Conservation (phyloP, 37 sponge, comb jelly and placozoan species). For the Halisarca cf. caerulea region DNA sequence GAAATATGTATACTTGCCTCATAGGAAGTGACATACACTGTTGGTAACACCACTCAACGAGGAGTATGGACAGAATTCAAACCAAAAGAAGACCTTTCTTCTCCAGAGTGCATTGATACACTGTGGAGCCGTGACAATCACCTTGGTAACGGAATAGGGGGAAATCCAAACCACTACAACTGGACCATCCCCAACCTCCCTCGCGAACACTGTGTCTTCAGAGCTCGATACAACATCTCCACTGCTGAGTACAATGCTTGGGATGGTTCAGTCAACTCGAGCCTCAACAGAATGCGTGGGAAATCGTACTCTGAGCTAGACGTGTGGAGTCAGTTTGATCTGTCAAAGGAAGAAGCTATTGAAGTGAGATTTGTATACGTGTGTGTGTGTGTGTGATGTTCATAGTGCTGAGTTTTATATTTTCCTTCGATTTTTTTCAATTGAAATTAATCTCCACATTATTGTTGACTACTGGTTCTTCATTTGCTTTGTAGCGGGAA, state of each 20-base stretch:
- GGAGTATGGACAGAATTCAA: conserved; percentile 68
- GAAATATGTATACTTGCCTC: too few relatives aligned
- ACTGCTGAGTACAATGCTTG: conserved; percentile 91
- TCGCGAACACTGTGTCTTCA: conserved; percentile 86
- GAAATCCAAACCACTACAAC: conserved; percentile 89
- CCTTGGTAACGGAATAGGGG: conserved; percentile 91
- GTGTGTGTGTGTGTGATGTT: too few relatives aligned
- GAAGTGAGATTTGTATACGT: conserved; percentile 41
- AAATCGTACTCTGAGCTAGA: conserved; percentile 26
- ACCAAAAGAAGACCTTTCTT: conserved; percentile 47
- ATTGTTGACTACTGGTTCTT: background rate
- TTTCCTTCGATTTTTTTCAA: background rate
- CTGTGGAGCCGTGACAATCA: conserved; percentile 96
- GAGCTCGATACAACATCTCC: conserved; percentile 96
- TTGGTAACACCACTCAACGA: background rate
- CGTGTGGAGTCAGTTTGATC: conserved; percentile 37
- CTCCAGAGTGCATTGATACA: conserved; percentile 84
- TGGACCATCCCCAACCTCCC: conserved; percentile 95
- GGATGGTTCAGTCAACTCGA: conserved; percentile 36
- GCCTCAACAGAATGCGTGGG: conserved; percentile 27
- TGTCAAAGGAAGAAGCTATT: conserved; percentile 30
- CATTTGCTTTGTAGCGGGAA: conserved; percentile 71
- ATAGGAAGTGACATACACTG: background rate
- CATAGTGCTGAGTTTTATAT: too few relatives aligned
- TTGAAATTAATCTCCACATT: too few relatives aligned